phyloP scores from a whole-genome alignment of 2,888 invertebrate genomes.

The Spisula subtruncata region DNA sequence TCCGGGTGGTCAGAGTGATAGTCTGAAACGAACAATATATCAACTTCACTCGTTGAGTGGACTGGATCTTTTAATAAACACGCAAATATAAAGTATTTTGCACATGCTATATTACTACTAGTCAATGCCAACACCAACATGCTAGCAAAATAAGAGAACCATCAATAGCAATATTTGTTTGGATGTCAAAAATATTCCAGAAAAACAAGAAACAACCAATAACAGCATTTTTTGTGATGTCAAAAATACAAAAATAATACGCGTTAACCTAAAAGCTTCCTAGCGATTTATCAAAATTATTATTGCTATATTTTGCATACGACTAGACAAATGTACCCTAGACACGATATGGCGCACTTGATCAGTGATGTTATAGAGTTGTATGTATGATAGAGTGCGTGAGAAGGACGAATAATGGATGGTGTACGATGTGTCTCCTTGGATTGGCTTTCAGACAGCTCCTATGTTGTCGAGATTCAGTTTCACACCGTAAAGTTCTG shows the following conservation, averaged over 20 bases:
- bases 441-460: background rate
- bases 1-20: too few species aligned
- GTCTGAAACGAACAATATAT: too few species aligned
- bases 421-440: background rate
- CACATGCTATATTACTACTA: too few species aligned
- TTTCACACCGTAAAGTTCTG: too few species aligned
- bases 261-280: background rate
- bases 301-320: conserved; percentile 5
- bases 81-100: too few species aligned
- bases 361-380: background rate
- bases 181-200: background rate
- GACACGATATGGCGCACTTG: background rate
- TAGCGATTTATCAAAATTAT: background rate
- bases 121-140: too few species aligned
- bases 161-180: background rate
- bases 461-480: too few species aligned
- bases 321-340: background rate
- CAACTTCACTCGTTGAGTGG: too few species aligned
- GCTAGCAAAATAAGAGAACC: too few species aligned
- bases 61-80: too few species aligned
- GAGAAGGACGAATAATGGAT: background rate
- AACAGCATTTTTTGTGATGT: background rate
- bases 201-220: too few species aligned
- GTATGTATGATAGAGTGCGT: background rate
- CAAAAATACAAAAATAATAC: background rate